phyloP scores from a whole-genome alignment of 2,113 vertebrate genomes.

The Mormyrus lacerda region DNA sequence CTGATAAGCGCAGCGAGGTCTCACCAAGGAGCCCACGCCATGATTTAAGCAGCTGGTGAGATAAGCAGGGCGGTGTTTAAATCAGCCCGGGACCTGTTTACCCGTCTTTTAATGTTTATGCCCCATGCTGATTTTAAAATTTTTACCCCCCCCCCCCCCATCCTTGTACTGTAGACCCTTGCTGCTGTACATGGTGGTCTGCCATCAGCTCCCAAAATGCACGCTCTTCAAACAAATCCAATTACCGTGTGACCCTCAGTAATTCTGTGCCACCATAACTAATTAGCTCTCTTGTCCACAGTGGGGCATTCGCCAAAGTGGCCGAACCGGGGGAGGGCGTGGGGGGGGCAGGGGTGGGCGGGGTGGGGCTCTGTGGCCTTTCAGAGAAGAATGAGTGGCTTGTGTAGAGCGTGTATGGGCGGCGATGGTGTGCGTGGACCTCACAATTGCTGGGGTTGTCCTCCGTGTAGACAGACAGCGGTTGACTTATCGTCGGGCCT shows the following conservation, averaged over 20 bases:
- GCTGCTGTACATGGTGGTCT: slow-evolving; percentile 63
- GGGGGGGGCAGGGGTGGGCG: slow-evolving; percentile 29
- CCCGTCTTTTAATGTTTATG: slow-evolving; percentile 26
- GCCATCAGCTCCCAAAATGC: slow-evolving; percentile 55
- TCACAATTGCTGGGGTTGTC: slow-evolving; percentile 64
- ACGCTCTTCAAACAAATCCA: slow-evolving; percentile 75
- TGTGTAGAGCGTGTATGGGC: slow-evolving; percentile 62
- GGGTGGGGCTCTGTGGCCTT: slow-evolving; percentile 51
- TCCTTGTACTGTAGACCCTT: neutral
- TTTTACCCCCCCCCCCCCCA: neutral
- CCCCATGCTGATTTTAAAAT: neutral
- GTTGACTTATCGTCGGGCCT: slow-evolving; percentile 61
- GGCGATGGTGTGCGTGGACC: slow-evolving; percentile 38
- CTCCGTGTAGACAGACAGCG: slow-evolving; percentile 65
- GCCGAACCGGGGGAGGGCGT: neutral
- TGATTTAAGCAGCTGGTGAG: slow-evolving; percentile 39
- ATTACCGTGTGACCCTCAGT: slow-evolving; percentile 79
- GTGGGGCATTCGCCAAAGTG: slow-evolving; percentile 56
- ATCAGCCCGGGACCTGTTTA: neutral
- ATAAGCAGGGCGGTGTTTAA: neutral
- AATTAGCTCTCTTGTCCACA: slow-evolving; percentile 71
- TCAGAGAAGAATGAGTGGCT: slow-evolving; percentile 73
- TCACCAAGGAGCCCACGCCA: slow-evolving; percentile 1
- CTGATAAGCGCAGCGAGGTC: slow-evolving; percentile 7
- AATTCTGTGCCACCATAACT: slow-evolving; percentile 72